Percentiles rank a stretch among this genome's conserved stretches.
Conservation (phyloP, 2,888 invertebrate species). For the Tridacna crocea region DNA sequence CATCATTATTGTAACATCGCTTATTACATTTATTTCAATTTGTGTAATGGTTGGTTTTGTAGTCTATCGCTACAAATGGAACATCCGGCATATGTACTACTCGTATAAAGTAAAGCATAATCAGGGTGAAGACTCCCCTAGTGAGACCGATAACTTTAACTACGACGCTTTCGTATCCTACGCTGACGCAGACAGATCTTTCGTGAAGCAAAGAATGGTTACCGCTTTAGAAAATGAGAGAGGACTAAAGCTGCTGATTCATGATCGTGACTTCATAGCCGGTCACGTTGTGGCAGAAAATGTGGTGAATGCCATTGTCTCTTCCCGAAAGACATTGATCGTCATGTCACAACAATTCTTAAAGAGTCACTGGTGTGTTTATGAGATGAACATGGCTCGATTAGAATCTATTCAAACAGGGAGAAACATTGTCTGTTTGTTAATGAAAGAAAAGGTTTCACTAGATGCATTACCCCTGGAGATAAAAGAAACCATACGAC, state of each 20-base stretch:
- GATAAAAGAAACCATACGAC: conserved; percentile 32
- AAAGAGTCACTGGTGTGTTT: conserved; percentile 55
- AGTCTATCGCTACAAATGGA: conserved; percentile 41
- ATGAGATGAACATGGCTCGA: conserved; percentile 58
- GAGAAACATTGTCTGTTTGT: conserved; percentile 36
- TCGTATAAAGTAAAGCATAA: conserved; percentile 35
- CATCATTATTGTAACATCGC: not conserved
- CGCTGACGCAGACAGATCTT: conserved; percentile 36
- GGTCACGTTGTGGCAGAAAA: conserved; percentile 52
- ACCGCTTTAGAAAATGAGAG: conserved; percentile 35
- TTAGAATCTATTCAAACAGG: conserved; percentile 47
- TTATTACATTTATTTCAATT: no score
- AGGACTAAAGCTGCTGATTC: conserved; percentile 40
- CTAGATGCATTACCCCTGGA: conserved; percentile 25
- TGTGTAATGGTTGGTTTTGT: not conserved
- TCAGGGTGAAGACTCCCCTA: not conserved
- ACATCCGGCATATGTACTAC: conserved; percentile 49
- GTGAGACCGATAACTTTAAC: conserved; percentile 18
- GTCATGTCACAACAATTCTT: conserved; percentile 44
- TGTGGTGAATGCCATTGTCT: conserved; percentile 46
- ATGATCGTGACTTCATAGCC: conserved; percentile 49
- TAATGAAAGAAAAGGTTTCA: conserved; percentile 33
- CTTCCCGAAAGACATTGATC: conserved; percentile 46
- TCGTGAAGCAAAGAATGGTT: conserved; percentile 34
- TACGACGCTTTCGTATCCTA: conserved; percentile 43